Base-by-base conservation (phyloP, 2,797 vertebrate genomes). In the Sebastes cheni region DNA sequence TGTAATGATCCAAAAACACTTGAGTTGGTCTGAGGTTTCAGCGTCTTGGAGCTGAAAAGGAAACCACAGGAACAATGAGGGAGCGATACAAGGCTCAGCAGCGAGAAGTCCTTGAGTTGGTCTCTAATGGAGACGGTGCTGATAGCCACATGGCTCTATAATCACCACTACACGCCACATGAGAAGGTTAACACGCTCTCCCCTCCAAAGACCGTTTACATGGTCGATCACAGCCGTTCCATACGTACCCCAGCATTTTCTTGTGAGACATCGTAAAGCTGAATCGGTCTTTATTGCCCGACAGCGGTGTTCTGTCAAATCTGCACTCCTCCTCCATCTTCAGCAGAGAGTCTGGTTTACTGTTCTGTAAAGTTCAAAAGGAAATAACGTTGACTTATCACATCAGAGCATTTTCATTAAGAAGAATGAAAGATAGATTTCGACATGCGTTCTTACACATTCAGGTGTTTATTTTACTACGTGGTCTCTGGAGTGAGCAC, bases 311-410 rank as follows among this genome's bases (percentile, higher is more conserved):
- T 91, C 97, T 97, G 92, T 99, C 98, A 9, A 96, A 94, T 93
- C 96, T 98, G 91, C 97, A 96, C 78, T 99, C 98, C 81, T 99
- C 98, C 91, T 99, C 98, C 98, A 99, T 99, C 95, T 98, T 99
- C 58, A 99, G 92, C 90, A 99, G 93, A 16, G 98, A 99, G 90
- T 99, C 98, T 0, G 98, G 98, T 95, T 99, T 99, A 92, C 98
- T 99, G 79, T 99, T 99, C 98, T 99, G 96, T 82, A 86, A 78
- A 29, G 72, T 16, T 12, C 62, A 85, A 95, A 85, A 78, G 16
- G 39, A 77, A 76, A 60, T 6, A 6, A 52, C 1, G 39, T 66
- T 52, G 82, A 8, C 54, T 11, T 11, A 32, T 30, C 25, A 30
- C 27, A 39, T 23, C 32, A 23, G 3, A 9, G 16, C 12, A 54